A percentile compares a stretch with the other conserved stretches of the same genome.
phyloP scores from a whole-genome alignment of 2,888 invertebrate genomes.

The Buathra laborator region DNA sequence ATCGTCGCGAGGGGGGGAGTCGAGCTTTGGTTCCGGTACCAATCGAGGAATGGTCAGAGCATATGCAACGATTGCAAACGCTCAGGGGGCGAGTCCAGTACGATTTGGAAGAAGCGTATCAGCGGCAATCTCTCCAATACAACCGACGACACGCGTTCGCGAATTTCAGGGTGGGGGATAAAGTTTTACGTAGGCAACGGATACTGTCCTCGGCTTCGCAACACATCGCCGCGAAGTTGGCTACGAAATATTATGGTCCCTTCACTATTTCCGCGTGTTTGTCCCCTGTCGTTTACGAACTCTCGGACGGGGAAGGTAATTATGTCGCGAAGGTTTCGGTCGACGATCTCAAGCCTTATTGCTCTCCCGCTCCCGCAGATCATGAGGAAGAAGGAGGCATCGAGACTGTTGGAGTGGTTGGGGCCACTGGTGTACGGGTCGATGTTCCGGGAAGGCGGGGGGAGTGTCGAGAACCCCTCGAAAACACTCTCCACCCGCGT shows the following conservation, averaged over 20 bases:
- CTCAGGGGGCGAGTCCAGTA: background rate
- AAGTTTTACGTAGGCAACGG: no score
- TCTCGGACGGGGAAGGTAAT: background rate
- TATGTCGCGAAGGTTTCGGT: background rate
- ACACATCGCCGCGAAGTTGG: no score
- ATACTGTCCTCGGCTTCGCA: no score
- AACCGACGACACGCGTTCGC: background rate
- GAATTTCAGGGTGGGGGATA: background rate
- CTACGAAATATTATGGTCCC: no score
- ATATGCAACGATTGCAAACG: background rate
- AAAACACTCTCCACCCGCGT: no score
- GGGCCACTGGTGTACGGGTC: no score
- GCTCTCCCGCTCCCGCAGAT: no score
- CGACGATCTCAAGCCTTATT: no score
- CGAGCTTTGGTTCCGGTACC: background rate
- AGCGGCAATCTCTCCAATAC: background rate
- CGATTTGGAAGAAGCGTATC: background rate
- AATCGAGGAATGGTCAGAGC: background rate
- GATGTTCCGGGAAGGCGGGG: no score
- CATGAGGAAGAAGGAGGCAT: no score
- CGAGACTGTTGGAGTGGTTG: no score
- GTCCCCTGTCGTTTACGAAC: conserved; percentile 11
- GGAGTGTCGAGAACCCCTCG: no score
- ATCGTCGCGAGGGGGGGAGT: background rate
- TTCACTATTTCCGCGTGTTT: background rate